Percentiles rank a stretch among this genome's conserved stretches.
phyloP scores from a whole-genome alignment of 2,888 invertebrate species.

The Eupithecia centaureata region DNA sequence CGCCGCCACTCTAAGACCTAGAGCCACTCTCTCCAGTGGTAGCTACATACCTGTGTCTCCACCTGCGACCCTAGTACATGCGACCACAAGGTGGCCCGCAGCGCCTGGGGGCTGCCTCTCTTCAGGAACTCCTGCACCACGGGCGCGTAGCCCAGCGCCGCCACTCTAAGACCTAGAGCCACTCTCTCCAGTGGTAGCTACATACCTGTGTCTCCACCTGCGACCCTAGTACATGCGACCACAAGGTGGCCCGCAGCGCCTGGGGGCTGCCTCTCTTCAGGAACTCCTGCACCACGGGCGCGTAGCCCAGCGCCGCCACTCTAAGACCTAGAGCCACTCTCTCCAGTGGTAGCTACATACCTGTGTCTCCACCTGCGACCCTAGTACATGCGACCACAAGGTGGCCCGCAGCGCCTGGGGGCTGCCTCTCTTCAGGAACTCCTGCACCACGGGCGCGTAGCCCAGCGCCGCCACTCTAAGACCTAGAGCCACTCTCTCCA shows the following conservation, averaged over 20 bases:
- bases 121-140: constrained; percentile 95
- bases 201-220: constrained; percentile 87
- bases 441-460: constrained; percentile 94
- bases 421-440: constrained; percentile 94
- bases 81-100: constrained; percentile 93
- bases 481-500: constrained; percentile 90
- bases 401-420: constrained; percentile 90
- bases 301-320: constrained; percentile 90
- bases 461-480: constrained; percentile 90
- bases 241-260: constrained; percentile 90
- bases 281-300: constrained; percentile 95
- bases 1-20: constrained; percentile 91
- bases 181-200: constrained; percentile 87
- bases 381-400: constrained; percentile 94
- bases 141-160: constrained; percentile 92
- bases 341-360: constrained; percentile 86
- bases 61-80: constrained; percentile 92
- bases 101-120: constrained; percentile 90
- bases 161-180: constrained; percentile 89
- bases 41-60: constrained; percentile 82
- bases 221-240: constrained; percentile 94
- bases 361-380: constrained; percentile 88
- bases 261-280: constrained; percentile 93
- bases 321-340: constrained; percentile 89
- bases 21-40: constrained; percentile 88